Conservation (phyloP, 2,888 invertebrate genomes). For the Acleris literana region DNA sequence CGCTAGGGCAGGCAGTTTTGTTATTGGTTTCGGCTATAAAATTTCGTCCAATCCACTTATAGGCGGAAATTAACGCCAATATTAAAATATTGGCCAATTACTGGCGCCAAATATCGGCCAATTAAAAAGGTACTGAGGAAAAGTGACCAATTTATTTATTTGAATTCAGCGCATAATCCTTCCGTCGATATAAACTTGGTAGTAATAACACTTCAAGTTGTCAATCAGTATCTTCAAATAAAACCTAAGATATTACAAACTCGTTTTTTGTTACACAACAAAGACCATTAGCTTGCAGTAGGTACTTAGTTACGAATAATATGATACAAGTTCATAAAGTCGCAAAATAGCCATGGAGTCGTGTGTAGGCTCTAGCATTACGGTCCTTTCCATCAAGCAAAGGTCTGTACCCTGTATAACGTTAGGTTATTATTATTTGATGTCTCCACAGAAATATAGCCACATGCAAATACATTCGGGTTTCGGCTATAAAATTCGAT, state of each 20-base stretch:
- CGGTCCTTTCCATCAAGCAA: neutral
- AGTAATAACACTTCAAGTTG: no score
- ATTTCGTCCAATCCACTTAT: neutral
- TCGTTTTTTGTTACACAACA: no score
- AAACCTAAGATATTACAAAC: no score
- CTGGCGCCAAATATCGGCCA: no score
- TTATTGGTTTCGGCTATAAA: conserved; percentile 1
- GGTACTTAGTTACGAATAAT: neutral
- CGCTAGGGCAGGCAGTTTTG: neutral
- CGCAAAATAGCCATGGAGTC: neutral
- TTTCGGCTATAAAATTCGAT: conserved; percentile 19
- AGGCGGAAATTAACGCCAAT: neutral
- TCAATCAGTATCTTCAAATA: no score
- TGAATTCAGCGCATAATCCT: no score
- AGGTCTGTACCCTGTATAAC: no score
- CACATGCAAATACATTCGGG: conserved; percentile 3
- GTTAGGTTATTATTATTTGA: neutral
- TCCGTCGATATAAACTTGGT: no score
- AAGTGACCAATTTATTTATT: no score
- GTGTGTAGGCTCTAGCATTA: neutral
- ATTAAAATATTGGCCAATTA: no score
- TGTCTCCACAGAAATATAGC: conserved; percentile 6
- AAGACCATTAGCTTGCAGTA: no score
- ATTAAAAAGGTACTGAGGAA: no score
- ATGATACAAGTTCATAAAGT: neutral